Percentiles rank a stretch among this genome's conserved stretches.
phyloP scores from a whole-genome alignment of 2,888 invertebrate species.

The Coenonympha arcania region DNA sequence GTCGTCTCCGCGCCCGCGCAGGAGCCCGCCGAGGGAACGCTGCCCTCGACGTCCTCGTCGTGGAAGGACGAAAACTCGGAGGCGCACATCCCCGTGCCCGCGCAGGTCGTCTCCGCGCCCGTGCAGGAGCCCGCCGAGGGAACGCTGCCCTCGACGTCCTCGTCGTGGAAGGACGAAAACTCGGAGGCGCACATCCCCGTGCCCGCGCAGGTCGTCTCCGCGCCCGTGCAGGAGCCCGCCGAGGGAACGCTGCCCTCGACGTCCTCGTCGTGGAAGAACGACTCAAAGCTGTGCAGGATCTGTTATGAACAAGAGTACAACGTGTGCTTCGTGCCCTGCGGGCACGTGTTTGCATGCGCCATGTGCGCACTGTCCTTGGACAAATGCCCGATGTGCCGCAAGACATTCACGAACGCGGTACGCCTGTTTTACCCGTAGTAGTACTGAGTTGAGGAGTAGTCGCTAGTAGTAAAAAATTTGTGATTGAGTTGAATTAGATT shows the following conservation, averaged over 20 bases:
- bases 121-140: conserved; percentile 24
- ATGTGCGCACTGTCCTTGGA: conserved; percentile 90
- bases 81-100: too few relatives aligned
- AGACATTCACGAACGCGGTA: conserved; percentile 61
- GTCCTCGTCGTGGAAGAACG: too few relatives aligned
- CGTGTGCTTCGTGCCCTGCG: conserved; percentile 95
- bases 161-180: too few relatives aligned
- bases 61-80: too few relatives aligned
- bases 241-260: conserved; percentile 36
- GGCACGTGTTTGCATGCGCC: conserved; percentile 93
- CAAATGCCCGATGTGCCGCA: conserved; percentile 89
- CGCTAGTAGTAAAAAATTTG: conserved; percentile 15
- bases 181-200: too few relatives aligned
- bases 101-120: too few relatives aligned
- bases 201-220: too few relatives aligned
- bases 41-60: conserved; percentile 18
- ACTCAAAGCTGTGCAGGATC: conserved; percentile 87
- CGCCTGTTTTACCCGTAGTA: conserved; percentile 66
- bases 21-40: conserved; percentile 32
- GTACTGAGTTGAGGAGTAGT: neutral
- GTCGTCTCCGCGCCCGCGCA: too few relatives aligned
- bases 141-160: conserved; percentile 40
- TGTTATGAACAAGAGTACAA: conserved; percentile 91
- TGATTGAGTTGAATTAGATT: conserved; percentile 30
- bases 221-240: conserved; percentile 24